These are phyloP conservation scores for Planiliza haematocheilus DNA, from an alignment of 2,113 vertebrate species.

Conservation along the genomic window DNA sequence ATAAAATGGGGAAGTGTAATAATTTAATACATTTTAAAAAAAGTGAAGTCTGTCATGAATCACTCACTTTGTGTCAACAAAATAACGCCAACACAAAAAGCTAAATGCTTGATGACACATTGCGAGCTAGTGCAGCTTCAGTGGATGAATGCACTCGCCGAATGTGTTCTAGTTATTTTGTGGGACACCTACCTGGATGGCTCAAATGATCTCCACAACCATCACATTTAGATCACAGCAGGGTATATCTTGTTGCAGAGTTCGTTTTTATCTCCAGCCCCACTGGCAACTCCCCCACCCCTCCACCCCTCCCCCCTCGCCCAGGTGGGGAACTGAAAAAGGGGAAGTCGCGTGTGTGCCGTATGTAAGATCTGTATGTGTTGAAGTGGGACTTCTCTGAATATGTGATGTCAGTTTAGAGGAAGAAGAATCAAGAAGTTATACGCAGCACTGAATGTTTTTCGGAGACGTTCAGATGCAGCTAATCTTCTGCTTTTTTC, in stretches of 20 bases:
- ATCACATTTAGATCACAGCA: too few relatives aligned
- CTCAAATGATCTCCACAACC: too few relatives aligned
- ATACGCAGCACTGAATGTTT: neutral
- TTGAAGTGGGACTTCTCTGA: conserved; percentile 51
- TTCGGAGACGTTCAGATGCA: conserved; percentile 14
- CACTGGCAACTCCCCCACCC: neutral
- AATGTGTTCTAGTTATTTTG: too few relatives aligned
- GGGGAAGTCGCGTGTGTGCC: conserved; percentile 60
- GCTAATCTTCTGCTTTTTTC: conserved; percentile 45
- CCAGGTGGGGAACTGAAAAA: conserved; percentile 66
- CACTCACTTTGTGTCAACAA: too few relatives aligned
- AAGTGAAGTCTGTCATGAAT: too few relatives aligned
- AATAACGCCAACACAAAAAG: too few relatives aligned
- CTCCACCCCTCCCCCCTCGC: conserved; percentile 6
- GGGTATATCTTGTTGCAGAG: neutral
- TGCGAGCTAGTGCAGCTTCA: neutral
- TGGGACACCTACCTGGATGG: neutral
- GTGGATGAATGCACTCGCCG: neutral
- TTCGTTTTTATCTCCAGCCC: neutral
- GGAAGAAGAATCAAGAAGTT: conserved; percentile 71
- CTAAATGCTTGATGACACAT: too few relatives aligned
- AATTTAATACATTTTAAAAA: too few relatives aligned
- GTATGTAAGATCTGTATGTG: conserved; percentile 32
- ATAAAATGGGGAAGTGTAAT: too few relatives aligned
- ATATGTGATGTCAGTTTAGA: conserved; percentile 38